Base-by-base conservation (phyloP, 2,888 invertebrate genomes). In the Phaedon cochleariae region DNA sequence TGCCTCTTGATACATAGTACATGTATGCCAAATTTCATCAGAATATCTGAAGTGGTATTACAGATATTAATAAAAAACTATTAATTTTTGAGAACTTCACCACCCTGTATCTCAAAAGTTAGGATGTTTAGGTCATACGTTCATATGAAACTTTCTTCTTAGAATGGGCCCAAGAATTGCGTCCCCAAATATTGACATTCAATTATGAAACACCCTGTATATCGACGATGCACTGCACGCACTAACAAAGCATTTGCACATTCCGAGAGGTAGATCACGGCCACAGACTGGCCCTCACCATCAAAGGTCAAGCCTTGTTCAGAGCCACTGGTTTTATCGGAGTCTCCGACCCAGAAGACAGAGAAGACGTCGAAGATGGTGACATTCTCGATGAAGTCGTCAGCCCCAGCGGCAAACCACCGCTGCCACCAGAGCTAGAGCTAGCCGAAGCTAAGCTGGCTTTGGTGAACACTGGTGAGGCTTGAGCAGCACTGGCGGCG, bases 331-430 rank as follows among this genome's bases (percentile, higher is more conserved):
- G 83, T 70, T 84, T 84, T 51, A 86, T 77, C 74, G 89, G 85
- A 26, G 86, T 85, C 63, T 86, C 85, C n/a, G 85, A 79, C 76
- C 90, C 80, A 76, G 89, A 84, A 80, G 88, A 82, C 67, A 85
- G 76, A 74, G 88, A 86, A 69, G 87, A 89, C 58, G 89, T 88
- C 62, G 88, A 89, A 60, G 89, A 88, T 48, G 89, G 88, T 18
- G 89, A 89, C 78, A 88, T 87, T 70, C 87, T 82, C 62, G 81
- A 79, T 51, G 79, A 81, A 83, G 76, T 86, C 79, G 75, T 86
- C 83, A 67, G 86, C 82, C 66, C 88, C 84, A 69, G 86, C 81
- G 73, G 87, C 84, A 73, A 83, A 67, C 78, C n/a, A n/a, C n/a
- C n/a, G n/a, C n/a, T n/a, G n/a, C n/a, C n/a, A n/a, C n/a, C 76